Conservation (phyloP, 2,888 invertebrate genomes). For the Noctua janthe region DNA sequence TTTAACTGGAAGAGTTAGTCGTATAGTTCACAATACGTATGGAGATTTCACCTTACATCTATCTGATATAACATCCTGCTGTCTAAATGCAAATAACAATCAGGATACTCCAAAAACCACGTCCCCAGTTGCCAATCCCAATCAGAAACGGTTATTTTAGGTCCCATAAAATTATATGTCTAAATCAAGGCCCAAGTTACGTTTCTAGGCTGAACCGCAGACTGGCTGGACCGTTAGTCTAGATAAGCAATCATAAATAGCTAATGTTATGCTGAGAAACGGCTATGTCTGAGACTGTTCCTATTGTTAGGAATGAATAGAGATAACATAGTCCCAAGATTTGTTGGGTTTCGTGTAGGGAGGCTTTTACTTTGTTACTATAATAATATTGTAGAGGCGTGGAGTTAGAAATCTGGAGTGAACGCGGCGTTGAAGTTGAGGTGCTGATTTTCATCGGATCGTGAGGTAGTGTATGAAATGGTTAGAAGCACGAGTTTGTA, state of each 20-base stretch:
- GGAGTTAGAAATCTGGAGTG: slow-evolving; percentile 44
- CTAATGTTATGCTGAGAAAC: slow-evolving; percentile 68
- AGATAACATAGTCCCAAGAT: slow-evolving; percentile 60
- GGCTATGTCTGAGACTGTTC: slow-evolving; percentile 63
- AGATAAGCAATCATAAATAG: slow-evolving; percentile 70
- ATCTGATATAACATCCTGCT: neutral
- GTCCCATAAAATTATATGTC: slow-evolving; percentile 60
- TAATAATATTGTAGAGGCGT: slow-evolving; percentile 56
- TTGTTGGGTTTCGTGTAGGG: slow-evolving; percentile 60
- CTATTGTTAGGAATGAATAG: slow-evolving; percentile 65
- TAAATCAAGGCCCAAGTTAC: slow-evolving; percentile 61
- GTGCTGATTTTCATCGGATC: slow-evolving; percentile 39
- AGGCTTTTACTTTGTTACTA: slow-evolving; percentile 60
- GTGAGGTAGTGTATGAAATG: slow-evolving; percentile 4
- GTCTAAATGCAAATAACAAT: neutral
- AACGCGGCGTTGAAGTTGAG: slow-evolving; percentile 15
- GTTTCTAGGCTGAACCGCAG: slow-evolving; percentile 63
- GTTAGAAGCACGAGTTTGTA: neutral
- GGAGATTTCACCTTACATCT: neutral
- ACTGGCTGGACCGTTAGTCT: slow-evolving; percentile 62
- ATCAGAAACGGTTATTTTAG: slow-evolving; percentile 33
- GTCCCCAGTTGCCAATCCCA: neutral
- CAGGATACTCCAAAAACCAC: neutral
- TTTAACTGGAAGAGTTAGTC: neutral
- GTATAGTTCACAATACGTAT: neutral